These are phyloP conservation scores for Parotocinclus haroldoi DNA, from an alignment of 2,797 vertebrate species.

Conservation along the genomic window DNA sequence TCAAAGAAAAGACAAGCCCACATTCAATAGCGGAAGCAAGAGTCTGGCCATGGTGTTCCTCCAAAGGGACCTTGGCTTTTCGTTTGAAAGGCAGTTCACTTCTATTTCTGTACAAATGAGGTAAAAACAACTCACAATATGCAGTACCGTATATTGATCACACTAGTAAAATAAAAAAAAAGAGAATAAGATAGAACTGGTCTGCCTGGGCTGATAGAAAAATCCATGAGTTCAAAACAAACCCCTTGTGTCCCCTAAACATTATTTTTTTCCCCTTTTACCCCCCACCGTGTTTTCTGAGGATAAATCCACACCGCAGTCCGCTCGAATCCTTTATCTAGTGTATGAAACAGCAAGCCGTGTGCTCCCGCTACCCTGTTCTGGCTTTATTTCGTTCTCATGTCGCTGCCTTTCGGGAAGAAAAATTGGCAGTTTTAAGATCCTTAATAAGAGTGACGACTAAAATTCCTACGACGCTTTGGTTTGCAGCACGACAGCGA, in stretches of 20 bases:
- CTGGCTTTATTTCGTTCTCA: conserved; percentile 33
- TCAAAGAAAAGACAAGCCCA: conserved; percentile 52
- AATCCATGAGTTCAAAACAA: conserved; percentile 31
- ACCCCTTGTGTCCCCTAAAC: no score
- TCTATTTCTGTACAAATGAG: conserved; percentile 73
- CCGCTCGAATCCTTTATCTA: conserved; percentile 33
- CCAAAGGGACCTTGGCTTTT: conserved; percentile 35
- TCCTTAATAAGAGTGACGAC: conserved; percentile 55
- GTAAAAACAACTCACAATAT: conserved; percentile 73
- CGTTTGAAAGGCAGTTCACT: conserved; percentile 55
- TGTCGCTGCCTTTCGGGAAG: conserved; percentile 53
- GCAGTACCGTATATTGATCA: conserved; percentile 63
- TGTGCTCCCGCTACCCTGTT: conserved; percentile 27
- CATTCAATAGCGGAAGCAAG: conserved; percentile 50
- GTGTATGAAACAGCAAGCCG: conserved; percentile 32
- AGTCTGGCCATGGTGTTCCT: conserved; percentile 49
- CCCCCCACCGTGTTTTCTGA: conserved; percentile 22
- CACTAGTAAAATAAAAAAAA: conserved; percentile 67
- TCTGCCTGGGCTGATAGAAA: conserved; percentile 38
- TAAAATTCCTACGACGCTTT: conserved; percentile 62
- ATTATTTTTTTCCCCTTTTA: conserved; percentile 25
- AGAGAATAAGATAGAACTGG: conserved; percentile 46
- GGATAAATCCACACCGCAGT: conserved; percentile 30
- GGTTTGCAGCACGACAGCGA: conserved; percentile 65
- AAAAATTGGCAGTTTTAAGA: conserved; percentile 58